Evolutionary conservation across 2,888 invertebrate species (phyloP).

Genomic region (Hydroisotoma schaefferi): DNA sequence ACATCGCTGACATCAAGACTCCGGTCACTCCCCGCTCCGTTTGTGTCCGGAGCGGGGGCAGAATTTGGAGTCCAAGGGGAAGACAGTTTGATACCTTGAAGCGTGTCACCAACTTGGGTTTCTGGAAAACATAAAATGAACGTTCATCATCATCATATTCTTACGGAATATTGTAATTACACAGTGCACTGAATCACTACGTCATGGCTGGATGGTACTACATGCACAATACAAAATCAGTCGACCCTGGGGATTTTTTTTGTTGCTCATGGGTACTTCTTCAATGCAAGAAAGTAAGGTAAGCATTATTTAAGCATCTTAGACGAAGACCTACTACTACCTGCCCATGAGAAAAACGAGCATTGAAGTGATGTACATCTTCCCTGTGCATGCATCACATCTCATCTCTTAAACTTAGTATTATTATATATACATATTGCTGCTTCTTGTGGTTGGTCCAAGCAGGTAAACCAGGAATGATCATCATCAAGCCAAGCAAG

Average conservation of each 20-base stretch:
- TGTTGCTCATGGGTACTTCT: slow-evolving; percentile 10
- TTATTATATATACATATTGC: too few relatives aligned
- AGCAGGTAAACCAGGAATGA: slow-evolving; percentile 1
- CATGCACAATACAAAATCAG: neutral
- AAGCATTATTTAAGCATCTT: neutral
- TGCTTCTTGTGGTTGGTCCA: too few relatives aligned
- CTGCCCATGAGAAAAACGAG: too few relatives aligned
- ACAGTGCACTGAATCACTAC: neutral
- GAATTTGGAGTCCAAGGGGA: slow-evolving; percentile 92
- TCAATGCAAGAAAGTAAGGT: neutral
- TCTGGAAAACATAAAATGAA: too few relatives aligned
- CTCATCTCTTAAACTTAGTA: too few relatives aligned
- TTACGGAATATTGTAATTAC: too few relatives aligned
- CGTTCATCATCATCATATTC: too few relatives aligned
- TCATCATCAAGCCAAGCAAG: neutral
- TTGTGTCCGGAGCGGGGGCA: slow-evolving; percentile 78
- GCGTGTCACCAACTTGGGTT: too few relatives aligned
- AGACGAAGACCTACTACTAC: too few relatives aligned
- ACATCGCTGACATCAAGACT: slow-evolving; percentile 79
- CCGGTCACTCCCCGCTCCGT: slow-evolving; percentile 85
- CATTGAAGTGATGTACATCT: too few relatives aligned
- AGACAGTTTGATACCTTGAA: slow-evolving; percentile 95
- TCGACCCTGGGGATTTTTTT: slow-evolving; percentile 16
- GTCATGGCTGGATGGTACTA: neutral
- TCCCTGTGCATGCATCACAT: too few relatives aligned